Percentiles rank a stretch among this genome's conserved stretches.
Conservation (phyloP, 2,888 invertebrate species). For the Napeogenes inachia region DNA sequence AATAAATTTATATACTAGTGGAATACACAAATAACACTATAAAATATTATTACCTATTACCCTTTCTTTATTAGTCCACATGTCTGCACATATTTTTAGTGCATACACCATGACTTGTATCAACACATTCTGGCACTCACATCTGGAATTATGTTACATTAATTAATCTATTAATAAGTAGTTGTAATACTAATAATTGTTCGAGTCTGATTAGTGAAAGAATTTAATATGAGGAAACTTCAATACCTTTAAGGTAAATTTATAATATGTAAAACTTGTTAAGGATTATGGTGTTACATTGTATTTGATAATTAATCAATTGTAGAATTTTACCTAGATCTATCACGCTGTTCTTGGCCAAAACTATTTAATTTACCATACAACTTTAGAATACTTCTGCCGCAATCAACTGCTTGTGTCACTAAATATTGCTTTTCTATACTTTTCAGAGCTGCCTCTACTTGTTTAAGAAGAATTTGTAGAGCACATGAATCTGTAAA, state of each 20-base stretch:
- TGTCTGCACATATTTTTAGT: constrained; percentile 51
- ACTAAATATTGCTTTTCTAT: constrained; percentile 43
- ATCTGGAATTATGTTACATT: constrained; percentile 43
- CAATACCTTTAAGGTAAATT: too few relatives aligned
- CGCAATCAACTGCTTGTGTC: constrained; percentile 35
- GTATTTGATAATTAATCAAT: too few relatives aligned
- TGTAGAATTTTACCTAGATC: constrained; percentile 35
- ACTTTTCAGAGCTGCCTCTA: constrained; percentile 55
- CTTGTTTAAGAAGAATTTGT: constrained; percentile 59
- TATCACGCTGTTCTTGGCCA: constrained; percentile 31
- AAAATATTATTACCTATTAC: neutral
- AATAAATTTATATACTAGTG: too few relatives aligned
- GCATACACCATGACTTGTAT: constrained; percentile 57
- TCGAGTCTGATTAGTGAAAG: too few relatives aligned
- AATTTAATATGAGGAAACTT: too few relatives aligned
- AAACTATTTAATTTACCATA: constrained; percentile 38
- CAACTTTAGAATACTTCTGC: constrained; percentile 43
- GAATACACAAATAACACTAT: neutral
- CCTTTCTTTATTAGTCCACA: neutral
- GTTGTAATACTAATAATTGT: too few relatives aligned
- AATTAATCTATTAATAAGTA: neutral
- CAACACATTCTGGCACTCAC: constrained; percentile 54
- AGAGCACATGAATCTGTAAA: constrained; percentile 61
- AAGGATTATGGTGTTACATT: too few relatives aligned
- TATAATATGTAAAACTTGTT: too few relatives aligned